Evolutionary conservation across 1,140 invertebrate genomes (phyloP).

Genomic region (Euwallacea fornicatus): DNA sequence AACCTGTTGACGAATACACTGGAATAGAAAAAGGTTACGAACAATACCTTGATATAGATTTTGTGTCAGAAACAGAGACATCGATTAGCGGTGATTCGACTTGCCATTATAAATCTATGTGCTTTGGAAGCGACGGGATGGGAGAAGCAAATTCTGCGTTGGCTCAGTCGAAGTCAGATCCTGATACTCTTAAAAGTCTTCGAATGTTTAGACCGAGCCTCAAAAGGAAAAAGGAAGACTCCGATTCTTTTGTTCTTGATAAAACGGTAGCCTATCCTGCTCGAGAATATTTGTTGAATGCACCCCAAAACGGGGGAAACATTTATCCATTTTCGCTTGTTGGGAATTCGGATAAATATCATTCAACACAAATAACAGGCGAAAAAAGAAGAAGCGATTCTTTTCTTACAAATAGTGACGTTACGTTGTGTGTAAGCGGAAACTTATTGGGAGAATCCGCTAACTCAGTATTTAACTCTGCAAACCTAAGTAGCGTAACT

Average conservation of each 20-base stretch:
- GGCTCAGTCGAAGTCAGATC: slow-evolving; percentile 54
- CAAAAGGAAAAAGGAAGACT: slow-evolving; percentile 39
- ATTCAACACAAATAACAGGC: no score
- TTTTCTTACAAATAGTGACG: no score
- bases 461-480: slow-evolving; percentile 26
- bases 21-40: slow-evolving; percentile 65
- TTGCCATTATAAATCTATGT: slow-evolving; percentile 36
- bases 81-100: slow-evolving; percentile 38
- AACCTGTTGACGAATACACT: slow-evolving; percentile 52
- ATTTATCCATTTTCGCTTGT: slow-evolving; percentile 1
- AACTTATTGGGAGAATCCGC: background rate
- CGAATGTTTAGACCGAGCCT: slow-evolving; percentile 58
- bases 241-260: background rate
- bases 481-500: slow-evolving; percentile 27
- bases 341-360: background rate
- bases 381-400: no score
- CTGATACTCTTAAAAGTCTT: slow-evolving; percentile 59
- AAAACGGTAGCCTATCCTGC: no score
- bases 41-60: slow-evolving; percentile 52
- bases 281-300: no score
- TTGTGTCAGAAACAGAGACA: slow-evolving; percentile 40
- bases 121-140: slow-evolving; percentile 41
- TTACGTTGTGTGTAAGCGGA: no score
- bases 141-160: slow-evolving; percentile 36
- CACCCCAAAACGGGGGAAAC: background rate